These are phyloP conservation scores for Orussus abietinus DNA, from an alignment of 1,140 invertebrate species.

Conservation along the genomic window DNA sequence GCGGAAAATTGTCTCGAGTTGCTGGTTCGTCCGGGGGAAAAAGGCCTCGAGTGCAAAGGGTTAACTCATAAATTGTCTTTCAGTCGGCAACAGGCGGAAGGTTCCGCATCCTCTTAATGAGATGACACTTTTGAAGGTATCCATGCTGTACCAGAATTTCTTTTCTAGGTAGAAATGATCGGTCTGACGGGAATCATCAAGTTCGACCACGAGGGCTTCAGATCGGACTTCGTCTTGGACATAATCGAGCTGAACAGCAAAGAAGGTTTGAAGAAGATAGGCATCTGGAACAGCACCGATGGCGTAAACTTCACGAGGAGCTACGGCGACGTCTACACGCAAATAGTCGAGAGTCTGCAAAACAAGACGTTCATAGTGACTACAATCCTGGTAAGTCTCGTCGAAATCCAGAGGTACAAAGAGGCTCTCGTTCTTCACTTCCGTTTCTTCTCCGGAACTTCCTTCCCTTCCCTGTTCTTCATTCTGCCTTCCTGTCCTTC, in stretches of 20 bases:
- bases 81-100: too few relatives aligned
- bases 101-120: too few relatives aligned
- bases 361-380: conserved; percentile 92
- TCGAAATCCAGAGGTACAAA: too few relatives aligned
- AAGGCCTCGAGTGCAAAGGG: conserved; percentile 3
- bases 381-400: conserved; percentile 83
- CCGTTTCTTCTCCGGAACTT: too few relatives aligned
- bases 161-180: conserved; percentile 76
- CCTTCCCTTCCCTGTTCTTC: too few relatives aligned
- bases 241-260: conserved; percentile 81
- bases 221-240: conserved; percentile 86
- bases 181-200: conserved; percentile 90
- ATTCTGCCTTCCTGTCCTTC: too few relatives aligned
- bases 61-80: too few relatives aligned
- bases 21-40: conserved; percentile 12
- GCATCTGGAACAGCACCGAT: conserved; percentile 83
- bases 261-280: conserved; percentile 76
- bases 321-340: conserved; percentile 75
- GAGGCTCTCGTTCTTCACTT: too few relatives aligned
- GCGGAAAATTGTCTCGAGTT: too few relatives aligned
- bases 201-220: conserved; percentile 90
- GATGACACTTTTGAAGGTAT: too few relatives aligned
- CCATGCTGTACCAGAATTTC: too few relatives aligned
- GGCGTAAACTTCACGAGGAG: conserved; percentile 88
- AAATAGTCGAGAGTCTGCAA: conserved; percentile 81